A percentile compares a stretch with the other conserved stretches of the same genome.
Conservation (phyloP, 2,888 invertebrate genomes). For the Dendrolimus pini region DNA sequence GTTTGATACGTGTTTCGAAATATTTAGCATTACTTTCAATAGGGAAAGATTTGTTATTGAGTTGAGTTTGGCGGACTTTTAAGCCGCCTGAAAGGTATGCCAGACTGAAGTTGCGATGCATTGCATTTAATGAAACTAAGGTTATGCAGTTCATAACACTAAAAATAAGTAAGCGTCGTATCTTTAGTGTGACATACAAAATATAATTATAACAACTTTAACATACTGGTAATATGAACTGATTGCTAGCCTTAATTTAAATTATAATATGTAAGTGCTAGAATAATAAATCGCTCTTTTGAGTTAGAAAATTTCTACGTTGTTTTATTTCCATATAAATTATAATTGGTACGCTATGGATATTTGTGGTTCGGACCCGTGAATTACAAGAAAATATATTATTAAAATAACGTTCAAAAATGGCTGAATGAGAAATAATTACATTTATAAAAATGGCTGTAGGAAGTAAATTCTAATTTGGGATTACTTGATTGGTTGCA, state of each 20-base stretch:
- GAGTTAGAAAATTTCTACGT: conserved; percentile 65
- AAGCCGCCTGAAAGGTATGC: conserved; percentile 25
- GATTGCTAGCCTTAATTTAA: conserved; percentile 74
- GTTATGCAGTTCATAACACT: not conserved
- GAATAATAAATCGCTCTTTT: conserved; percentile 73
- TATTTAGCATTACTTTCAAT: conserved; percentile 48
- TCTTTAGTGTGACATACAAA: conserved; percentile 25
- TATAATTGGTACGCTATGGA: not conserved
- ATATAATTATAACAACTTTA: conserved; percentile 46
- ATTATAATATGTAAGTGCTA: conserved; percentile 70
- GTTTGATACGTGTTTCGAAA: conserved; percentile 35
- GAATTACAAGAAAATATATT: no score
- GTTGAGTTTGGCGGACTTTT: no score
- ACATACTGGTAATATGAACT: conserved; percentile 65
- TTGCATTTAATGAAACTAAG: not conserved
- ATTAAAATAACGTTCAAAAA: no score
- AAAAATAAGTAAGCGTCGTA: not conserved
- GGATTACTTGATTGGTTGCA: no score
- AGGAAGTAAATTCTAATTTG: no score
- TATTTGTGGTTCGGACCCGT: no score
- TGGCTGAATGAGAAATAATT: no score
- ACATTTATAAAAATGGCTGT: no score
- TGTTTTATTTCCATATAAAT: conserved; percentile 49
- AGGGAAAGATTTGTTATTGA: conserved; percentile 17
- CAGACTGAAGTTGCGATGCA: conserved; percentile 15